Evolutionary conservation across 2,888 invertebrate genomes (phyloP), one percentile per base, ranked within the genome.

Genomic region (Clanis bilineata): DNA sequence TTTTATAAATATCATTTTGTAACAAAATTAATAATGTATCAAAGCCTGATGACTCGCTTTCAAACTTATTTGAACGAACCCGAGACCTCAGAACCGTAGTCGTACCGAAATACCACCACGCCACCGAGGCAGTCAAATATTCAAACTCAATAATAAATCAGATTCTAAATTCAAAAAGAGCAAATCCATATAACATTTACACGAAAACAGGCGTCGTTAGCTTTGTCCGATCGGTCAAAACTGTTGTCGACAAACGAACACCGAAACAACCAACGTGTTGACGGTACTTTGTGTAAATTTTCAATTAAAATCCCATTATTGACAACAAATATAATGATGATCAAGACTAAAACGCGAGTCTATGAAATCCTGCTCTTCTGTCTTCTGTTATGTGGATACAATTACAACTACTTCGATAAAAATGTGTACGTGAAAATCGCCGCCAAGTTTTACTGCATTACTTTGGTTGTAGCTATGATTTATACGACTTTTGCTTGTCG

Each of bases 301-400:
- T 58, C 65, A 68, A 72, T 65, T 64, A 65, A 64, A 67, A 63
- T 54, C 56, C 62, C 62, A 58, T 62, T 55, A 64, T 79, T 76
- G 79, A 54, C 66, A 15, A 61, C 64, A 10, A 71, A 65, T 43
- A 69, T 44, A 58, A 47, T 38, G 21, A 69, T 62, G 59, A 57
- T 66, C 55, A 71, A 45, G 59, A 64, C 59, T 36, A 66, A 57
- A 45, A 65, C 44, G 9, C 1, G 64, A 12, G 64, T 82, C 5
- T 87, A 83, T 56, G 75, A 76, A 51, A 71, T 77, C 0, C 67
- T 88, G 15, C 58, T 90, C 0, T 62, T 82, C 1, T 23, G 77
- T 9, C 66, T 90, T 12, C 62, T 86, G 0, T 64, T 87, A 1
- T 85, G 82, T 61, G 90, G 90, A 0, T 88, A 80, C 59, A 82